phyloP scores from a whole-genome alignment of 2,797 vertebrate species.

The Darevskia mixta region DNA sequence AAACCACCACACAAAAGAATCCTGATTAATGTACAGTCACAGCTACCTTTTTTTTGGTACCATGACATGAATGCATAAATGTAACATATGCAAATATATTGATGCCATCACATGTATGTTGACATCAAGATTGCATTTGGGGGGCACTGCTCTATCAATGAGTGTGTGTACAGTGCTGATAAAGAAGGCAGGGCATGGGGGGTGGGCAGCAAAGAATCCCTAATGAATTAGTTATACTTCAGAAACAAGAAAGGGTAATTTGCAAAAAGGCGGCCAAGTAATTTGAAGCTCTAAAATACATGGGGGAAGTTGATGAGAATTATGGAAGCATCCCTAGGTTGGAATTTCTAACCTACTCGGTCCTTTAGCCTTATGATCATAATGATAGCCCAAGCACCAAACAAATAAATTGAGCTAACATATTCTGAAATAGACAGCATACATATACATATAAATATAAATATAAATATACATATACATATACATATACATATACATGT shows the following conservation, averaged over 20 bases:
- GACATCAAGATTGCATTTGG: no score
- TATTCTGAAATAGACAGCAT: background rate
- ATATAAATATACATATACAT: no score
- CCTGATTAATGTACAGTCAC: background rate
- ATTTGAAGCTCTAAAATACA: no score
- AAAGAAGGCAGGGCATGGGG: background rate
- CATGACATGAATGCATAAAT: background rate
- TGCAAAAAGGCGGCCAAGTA: no score
- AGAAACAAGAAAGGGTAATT: background rate
- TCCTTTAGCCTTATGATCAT: background rate
- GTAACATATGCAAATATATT: background rate
- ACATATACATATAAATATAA: no score
- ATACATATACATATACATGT: no score
- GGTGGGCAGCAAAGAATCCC: background rate
- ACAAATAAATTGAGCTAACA: background rate
- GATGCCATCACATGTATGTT: background rate
- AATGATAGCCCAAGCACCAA: background rate
- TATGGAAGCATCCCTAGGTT: background rate
- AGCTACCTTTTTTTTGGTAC: background rate
- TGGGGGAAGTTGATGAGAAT: background rate
- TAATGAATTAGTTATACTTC: background rate
- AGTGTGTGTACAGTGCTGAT: background rate
- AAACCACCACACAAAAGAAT: background rate
- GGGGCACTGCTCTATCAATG: background rate
- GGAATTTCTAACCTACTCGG: background rate